Evolutionary conservation across 2,888 invertebrate species (phyloP).

Genomic region (Portevinia maculata): DNA sequence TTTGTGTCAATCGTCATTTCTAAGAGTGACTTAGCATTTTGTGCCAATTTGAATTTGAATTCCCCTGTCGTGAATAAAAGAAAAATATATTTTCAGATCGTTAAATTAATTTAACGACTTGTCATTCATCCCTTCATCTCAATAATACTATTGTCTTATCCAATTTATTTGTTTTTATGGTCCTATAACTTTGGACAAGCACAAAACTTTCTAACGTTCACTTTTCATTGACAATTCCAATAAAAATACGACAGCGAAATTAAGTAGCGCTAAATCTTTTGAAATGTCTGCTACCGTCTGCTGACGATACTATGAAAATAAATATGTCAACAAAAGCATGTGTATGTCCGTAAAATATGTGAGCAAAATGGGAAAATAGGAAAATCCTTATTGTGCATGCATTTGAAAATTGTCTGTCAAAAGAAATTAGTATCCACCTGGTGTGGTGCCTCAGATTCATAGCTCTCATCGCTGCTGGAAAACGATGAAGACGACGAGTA

Average conservation of each 20-base stretch:
- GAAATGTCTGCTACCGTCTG: constrained; percentile 27
- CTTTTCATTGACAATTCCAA: constrained; percentile 37
- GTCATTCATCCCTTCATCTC: constrained; percentile 7
- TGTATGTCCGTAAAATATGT: not conserved
- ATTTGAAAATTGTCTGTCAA: constrained; percentile 52
- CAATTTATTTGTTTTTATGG: constrained; percentile 38
- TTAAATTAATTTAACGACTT: not conserved
- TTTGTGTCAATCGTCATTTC: too few relatives aligned
- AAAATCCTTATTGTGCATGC: constrained; percentile 53
- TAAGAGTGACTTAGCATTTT: too few relatives aligned
- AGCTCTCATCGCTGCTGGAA: constrained; percentile 78
- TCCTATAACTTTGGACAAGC: constrained; percentile 15
- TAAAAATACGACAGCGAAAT: constrained; percentile 47
- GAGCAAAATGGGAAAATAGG: constrained; percentile 40
- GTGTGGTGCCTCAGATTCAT: constrained; percentile 77
- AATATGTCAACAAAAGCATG: constrained; percentile 61
- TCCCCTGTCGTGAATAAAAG: too few relatives aligned
- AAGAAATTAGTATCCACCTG: constrained; percentile 75
- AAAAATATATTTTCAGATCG: not conserved
- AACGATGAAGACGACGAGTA: constrained; percentile 77
- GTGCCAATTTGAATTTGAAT: too few relatives aligned
- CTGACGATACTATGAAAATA: constrained; percentile 32
- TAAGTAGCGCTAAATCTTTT: constrained; percentile 52
- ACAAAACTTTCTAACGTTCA: constrained; percentile 29
- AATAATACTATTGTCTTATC: not conserved